Conservation (phyloP, 2,888 invertebrate species). For the Copidosoma aretas region DNA sequence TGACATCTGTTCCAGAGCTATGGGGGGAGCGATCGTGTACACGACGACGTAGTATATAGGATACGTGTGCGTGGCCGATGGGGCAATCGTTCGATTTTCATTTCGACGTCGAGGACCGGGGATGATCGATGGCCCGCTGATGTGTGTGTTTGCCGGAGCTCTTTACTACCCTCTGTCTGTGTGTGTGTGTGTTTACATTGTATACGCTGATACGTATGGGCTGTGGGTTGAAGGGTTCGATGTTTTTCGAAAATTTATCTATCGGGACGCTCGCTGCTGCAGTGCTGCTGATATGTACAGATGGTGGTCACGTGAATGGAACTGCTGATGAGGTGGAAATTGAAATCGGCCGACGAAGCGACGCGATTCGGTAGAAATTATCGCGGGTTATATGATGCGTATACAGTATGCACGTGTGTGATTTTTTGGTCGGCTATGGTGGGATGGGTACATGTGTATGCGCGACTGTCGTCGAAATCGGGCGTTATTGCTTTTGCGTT, state of each 20-base stretch:
- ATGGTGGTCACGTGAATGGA: not conserved
- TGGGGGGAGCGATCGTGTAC: not conserved
- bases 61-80: not conserved
- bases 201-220: not conserved
- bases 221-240: constrained; percentile 2
- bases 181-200: constrained; percentile 9
- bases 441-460: no score
- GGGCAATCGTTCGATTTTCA: constrained; percentile 25
- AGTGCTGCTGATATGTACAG: not conserved
- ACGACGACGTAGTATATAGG: not conserved
- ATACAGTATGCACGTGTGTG: no score
- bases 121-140: constrained; percentile 23
- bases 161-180: not conserved
- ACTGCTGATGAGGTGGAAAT: constrained; percentile 14
- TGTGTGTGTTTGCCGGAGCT: constrained; percentile 15
- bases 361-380: not conserved
- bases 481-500: no score
- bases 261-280: no score
- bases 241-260: constrained; percentile 29
- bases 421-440: no score
- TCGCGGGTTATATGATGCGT: not conserved
- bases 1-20: constrained; percentile 9
- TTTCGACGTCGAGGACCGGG: not conserved
- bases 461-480: no score
- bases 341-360: not conserved